Base-by-base conservation (phyloP, 2,113 vertebrate genomes). In the Xyliphius kryptos region DNA sequence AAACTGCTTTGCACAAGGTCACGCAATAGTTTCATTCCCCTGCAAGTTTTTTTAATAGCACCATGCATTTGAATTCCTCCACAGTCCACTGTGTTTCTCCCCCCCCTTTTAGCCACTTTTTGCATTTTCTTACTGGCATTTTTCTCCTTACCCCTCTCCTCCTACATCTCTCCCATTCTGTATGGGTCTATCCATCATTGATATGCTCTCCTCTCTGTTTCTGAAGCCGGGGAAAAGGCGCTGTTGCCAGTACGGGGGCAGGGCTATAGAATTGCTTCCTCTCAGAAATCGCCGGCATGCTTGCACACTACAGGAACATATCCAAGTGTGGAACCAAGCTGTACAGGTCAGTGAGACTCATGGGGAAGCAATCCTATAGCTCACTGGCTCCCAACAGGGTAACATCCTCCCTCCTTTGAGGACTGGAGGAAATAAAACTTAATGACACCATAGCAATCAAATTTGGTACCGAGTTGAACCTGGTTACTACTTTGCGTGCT, bases 341-440 rank as follows among this genome's bases (percentile, higher is more conserved):
- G 83, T 81, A 75, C 86, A 88, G 86, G 86, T 88, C 83, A 88
- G 86, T 87, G 83, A 72, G 83, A 84, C 83, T 78, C 76, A 82
- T n/a, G 86, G 86, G 86, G 86, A 84, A 87, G 85, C 84, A 83
- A 65, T 84, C 81, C 81, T 67, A 76, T 83, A 77, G 73, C n/a
- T n/a, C n/a, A n/a, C n/a, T n/a, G n/a, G 58, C 61, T 57, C 61
- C 61, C 38, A 59, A 17, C 51, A 56, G 62, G 32, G 38, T 60
- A 47, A 46, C n/a, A 49, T 36, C 37, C 13, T 9, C 10, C n/a
- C 55, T 20, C 12, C 47, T 14, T 9, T 21, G 19, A 47, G 22
- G 32, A 9, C 46, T 49, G 14, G 17, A 22, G 26, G 19, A 9
- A 16, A 6, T 63, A 44, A 53, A 53, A 3, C 5, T 41, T 50